These are phyloP conservation scores for Latheticus oryzae DNA, from an alignment of 2,888 invertebrate genomes.

Conservation along the genomic window DNA sequence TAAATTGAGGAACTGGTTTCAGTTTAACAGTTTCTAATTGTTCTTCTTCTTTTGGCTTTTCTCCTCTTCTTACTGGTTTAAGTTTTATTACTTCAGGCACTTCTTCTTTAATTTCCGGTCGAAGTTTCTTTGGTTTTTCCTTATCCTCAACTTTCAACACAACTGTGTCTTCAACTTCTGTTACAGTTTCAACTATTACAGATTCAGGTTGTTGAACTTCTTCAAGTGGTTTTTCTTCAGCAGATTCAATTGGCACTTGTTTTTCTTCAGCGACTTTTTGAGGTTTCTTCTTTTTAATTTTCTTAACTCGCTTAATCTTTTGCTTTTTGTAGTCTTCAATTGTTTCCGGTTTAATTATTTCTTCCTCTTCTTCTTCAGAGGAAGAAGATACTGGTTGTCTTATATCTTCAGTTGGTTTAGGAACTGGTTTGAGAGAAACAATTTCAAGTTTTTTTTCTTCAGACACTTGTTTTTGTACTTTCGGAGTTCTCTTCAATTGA, in stretches of 20 bases:
- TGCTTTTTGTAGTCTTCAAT: constrained; percentile 30
- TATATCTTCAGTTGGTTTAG: constrained; percentile 43
- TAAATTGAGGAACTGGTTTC: constrained; percentile 49
- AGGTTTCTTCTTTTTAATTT: constrained; percentile 48
- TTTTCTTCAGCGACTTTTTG: constrained; percentile 51
- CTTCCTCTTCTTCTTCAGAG: constrained; percentile 45
- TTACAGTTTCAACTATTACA: constrained; percentile 69
- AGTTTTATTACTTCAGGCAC: constrained; percentile 58
- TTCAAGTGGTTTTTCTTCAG: constrained; percentile 49
- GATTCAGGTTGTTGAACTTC: constrained; percentile 35
- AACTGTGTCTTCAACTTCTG: constrained; percentile 71
- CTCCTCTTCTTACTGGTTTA: constrained; percentile 55
- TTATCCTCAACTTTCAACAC: constrained; percentile 67
- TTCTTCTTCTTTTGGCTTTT: constrained; percentile 53
- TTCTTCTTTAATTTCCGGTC: constrained; percentile 54
- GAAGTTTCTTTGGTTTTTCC: constrained; percentile 55
- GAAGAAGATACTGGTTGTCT: constrained; percentile 50
- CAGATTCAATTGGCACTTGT: constrained; percentile 48
- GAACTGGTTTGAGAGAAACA: constrained; percentile 59
- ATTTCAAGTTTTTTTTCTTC: constrained; percentile 58
- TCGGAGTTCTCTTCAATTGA: constrained; percentile 64
- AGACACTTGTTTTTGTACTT: constrained; percentile 35
- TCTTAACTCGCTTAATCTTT: constrained; percentile 43
- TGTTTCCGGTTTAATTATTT: constrained; percentile 44
- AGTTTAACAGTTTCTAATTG: constrained; percentile 49